A percentile compares a stretch with the other conserved stretches of the same genome.
Evolutionary conservation across 2,797 vertebrate genomes (phyloP).

Genomic region (Pyrocephalus nanus): DNA sequence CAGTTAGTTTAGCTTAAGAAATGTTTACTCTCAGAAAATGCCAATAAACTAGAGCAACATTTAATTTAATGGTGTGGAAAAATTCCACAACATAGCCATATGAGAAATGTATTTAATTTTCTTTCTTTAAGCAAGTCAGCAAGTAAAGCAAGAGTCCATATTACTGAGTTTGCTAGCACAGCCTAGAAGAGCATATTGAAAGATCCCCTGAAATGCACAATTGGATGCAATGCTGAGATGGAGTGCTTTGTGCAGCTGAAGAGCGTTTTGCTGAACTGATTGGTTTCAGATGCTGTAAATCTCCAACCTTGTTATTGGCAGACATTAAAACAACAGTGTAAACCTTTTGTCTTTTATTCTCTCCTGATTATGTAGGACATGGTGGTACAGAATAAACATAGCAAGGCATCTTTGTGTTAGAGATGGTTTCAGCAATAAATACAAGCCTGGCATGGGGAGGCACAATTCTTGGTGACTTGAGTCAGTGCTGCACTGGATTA

Average conservation of each 20-base stretch:
- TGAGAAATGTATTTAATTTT: slow-evolving; percentile 80
- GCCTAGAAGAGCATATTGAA: slow-evolving; percentile 61
- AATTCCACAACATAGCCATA: slow-evolving; percentile 73
- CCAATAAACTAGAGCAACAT: slow-evolving; percentile 71
- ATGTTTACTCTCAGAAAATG: slow-evolving; percentile 74
- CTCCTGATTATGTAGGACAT: background rate
- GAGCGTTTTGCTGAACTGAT: slow-evolving; percentile 61
- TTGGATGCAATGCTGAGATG: slow-evolving; percentile 30
- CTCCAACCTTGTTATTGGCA: slow-evolving; percentile 55
- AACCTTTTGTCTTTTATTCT: slow-evolving; percentile 28
- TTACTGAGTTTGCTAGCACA: slow-evolving; percentile 64
- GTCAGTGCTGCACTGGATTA: background rate
- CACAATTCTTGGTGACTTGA: slow-evolving; percentile 1
- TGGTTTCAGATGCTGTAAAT: slow-evolving; percentile 66
- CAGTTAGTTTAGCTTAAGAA: slow-evolving; percentile 73
- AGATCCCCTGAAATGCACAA: slow-evolving; percentile 58
- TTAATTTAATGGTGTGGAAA: slow-evolving; percentile 77
- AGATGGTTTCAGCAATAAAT: background rate
- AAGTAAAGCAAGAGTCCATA: slow-evolving; percentile 64
- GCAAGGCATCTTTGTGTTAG: background rate
- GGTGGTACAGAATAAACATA: slow-evolving; percentile 30
- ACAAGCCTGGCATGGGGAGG: background rate
- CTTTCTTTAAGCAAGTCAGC: slow-evolving; percentile 75
- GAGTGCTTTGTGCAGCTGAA: slow-evolving; percentile 54
- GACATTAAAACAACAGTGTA: slow-evolving; percentile 40